Conservation (phyloP, 2,797 vertebrate species). For the Toxotes lorentzi region DNA sequence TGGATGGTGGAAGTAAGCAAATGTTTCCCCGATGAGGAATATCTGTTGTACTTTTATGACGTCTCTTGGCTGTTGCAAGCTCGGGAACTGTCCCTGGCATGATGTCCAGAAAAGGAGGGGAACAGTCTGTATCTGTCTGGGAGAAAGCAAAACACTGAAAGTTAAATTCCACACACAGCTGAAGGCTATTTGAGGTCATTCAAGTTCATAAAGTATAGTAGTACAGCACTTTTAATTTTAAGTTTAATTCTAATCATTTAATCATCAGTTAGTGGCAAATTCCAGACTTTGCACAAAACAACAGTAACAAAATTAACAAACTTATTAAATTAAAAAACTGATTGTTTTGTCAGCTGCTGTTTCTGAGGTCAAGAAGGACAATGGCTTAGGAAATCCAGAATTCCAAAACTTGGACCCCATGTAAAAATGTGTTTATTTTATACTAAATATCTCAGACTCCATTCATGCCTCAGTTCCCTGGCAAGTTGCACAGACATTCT, state of each 20-base stretch:
- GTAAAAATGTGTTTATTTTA: not conserved
- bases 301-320: not conserved
- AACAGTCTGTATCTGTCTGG: not conserved
- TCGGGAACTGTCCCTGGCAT: constrained; percentile 8
- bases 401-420: not conserved
- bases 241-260: no score
- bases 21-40: constrained; percentile 32
- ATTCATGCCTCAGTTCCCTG: not conserved
- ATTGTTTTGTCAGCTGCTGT: not conserved
- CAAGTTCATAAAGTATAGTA: not conserved
- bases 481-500: not conserved
- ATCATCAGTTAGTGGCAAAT: not conserved
- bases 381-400: not conserved
- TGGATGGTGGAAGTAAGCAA: constrained; percentile 7
- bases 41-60: constrained; percentile 59
- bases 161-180: not conserved
- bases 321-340: no score
- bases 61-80: not conserved
- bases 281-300: not conserved
- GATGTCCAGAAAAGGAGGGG: not conserved
- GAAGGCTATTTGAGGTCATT: not conserved
- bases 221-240: not conserved
- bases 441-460: not conserved
- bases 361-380: no score
- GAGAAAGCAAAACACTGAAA: not conserved